These are phyloP conservation scores for Epinephelus coioides DNA, from an alignment of 2,797 vertebrate species.

Conservation along the genomic window DNA sequence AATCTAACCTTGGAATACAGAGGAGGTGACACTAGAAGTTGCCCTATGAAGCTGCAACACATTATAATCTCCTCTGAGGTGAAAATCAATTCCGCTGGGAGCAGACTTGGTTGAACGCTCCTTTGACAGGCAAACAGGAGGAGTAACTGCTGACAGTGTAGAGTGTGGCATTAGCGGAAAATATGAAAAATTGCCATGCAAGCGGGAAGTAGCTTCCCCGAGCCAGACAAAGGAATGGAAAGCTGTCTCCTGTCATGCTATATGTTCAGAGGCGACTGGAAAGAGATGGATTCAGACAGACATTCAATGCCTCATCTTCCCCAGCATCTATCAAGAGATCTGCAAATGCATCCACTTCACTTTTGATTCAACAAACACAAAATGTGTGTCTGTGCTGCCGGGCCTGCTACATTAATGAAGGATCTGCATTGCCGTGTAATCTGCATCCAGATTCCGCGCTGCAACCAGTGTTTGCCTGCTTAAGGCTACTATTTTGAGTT, in stretches of 20 bases:
- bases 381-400: background rate
- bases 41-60: conserved; percentile 21
- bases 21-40: background rate
- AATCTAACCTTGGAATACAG: conserved; percentile 1
- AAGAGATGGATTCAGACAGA: conserved; percentile 29
- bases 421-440: conserved; percentile 8
- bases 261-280: conserved; percentile 14
- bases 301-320: conserved; percentile 12
- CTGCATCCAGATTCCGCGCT: conserved; percentile 15
- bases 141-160: conserved; percentile 67
- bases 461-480: conserved; percentile 15
- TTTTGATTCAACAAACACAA: conserved; percentile 20
- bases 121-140: conserved; percentile 22
- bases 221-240: conserved; percentile 77
- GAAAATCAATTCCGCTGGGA: conserved; percentile 51
- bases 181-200: conserved; percentile 51
- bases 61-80: conserved; percentile 41
- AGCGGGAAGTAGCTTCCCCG: conserved; percentile 53
- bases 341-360: conserved; percentile 1
- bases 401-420: conserved; percentile 1
- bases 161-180: conserved; percentile 65
- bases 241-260: conserved; percentile 33
- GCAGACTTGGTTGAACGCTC: conserved; percentile 21
- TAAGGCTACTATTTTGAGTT: conserved; percentile 47
- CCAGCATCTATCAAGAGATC: background rate